Percentiles rank a stretch among this genome's conserved stretches.
Evolutionary conservation across 2,888 invertebrate species (phyloP).

Genomic region (Ichneumoninae sp.): DNA sequence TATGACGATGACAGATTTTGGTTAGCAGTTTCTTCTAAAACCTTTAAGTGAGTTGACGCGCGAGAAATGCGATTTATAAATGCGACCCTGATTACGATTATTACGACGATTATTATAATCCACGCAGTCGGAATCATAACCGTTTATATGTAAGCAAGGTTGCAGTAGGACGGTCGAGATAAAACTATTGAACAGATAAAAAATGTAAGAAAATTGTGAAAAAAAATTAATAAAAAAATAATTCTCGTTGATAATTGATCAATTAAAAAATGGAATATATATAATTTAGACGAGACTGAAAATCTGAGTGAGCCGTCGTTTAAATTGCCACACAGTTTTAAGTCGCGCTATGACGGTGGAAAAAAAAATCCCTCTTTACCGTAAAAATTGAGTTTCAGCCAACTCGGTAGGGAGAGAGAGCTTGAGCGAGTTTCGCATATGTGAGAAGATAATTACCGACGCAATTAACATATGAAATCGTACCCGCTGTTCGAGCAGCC

Average conservation of each 20-base stretch:
- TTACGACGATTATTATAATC: too few species aligned
- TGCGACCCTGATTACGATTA: too few species aligned
- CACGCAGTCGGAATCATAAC: too few species aligned
- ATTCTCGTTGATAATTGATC: background rate
- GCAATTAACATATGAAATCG: constrained; percentile 64
- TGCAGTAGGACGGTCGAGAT: too few species aligned
- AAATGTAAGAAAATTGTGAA: background rate
- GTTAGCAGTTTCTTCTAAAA: too few species aligned
- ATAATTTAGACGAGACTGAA: background rate
- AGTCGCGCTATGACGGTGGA: background rate
- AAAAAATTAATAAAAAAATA: background rate
- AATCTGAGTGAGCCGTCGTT: background rate
- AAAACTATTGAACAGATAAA: background rate
- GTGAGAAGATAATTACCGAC: constrained; percentile 60
- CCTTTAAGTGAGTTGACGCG: too few species aligned
- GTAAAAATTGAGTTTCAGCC: background rate
- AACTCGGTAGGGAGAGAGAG: background rate
- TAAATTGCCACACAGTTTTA: background rate
- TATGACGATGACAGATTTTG: too few species aligned
- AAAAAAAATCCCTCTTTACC: background rate
- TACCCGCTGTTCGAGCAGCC: constrained; percentile 12
- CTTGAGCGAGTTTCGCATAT: constrained; percentile 25
- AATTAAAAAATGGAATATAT: background rate
- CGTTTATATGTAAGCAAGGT: too few species aligned
- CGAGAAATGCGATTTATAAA: too few species aligned